Conservation (phyloP, 1,140 invertebrate species). For the Drosophila aff. region DNA sequence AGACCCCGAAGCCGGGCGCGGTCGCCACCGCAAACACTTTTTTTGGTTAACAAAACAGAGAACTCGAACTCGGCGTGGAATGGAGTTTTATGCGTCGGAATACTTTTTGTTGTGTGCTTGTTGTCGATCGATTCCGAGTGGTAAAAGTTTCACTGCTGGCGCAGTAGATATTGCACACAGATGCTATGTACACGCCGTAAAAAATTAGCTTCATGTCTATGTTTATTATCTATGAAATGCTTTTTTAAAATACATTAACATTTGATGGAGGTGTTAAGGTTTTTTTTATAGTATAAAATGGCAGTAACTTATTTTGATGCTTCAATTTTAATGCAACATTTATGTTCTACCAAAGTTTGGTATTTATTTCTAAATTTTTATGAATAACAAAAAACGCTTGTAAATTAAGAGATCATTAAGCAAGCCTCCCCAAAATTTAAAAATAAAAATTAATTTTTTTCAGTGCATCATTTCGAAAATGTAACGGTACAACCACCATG, state of each 20-base stretch:
- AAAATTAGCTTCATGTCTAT: neutral
- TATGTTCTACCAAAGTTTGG: neutral
- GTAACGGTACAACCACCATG: conserved; percentile 58
- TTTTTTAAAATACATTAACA: neutral
- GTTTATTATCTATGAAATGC: neutral
- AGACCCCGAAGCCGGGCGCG: conserved; percentile 19
- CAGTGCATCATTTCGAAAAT: conserved; percentile 62
- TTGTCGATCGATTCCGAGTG: conserved; percentile 40
- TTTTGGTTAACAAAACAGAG: conserved; percentile 44
- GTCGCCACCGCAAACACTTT: conserved; percentile 54
- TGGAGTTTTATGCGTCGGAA: conserved; percentile 41
- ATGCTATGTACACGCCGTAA: conserved; percentile 10
- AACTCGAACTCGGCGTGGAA: neutral
- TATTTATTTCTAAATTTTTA: neutral
- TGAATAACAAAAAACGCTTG: neutral
- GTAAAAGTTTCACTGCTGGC: conserved; percentile 39
- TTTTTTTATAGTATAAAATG: neutral
- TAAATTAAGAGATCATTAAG: neutral
- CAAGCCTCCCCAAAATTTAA: neutral
- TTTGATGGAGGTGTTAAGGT: neutral
- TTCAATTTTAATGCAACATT: neutral
- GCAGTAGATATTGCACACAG: conserved; percentile 17
- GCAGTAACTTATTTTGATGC: neutral
- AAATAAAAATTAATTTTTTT: neutral
- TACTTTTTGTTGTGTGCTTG: conserved; percentile 31